Base-by-base conservation (phyloP, 2,113 vertebrate genomes). In the Melanostigma gelatinosum region DNA sequence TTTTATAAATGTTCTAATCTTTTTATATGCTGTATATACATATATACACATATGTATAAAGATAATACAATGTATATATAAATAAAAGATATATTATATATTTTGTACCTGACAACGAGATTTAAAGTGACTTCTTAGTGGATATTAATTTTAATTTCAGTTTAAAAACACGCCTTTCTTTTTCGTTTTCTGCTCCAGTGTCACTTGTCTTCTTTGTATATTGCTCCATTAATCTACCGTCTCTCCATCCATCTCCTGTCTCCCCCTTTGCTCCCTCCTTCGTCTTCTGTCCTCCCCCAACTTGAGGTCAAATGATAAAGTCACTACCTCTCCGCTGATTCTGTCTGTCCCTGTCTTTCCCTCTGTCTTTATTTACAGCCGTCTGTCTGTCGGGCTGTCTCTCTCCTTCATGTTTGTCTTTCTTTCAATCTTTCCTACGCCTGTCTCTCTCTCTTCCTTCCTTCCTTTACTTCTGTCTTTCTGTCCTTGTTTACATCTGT, bases 271-370 rank as follows among this genome's bases (percentile, higher is more conserved):
- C 54, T 57, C 62, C 63, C 5, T 29, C 65, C 20, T 11, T 54
- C 62, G 46, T 64, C 46, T 42, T 1, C 62, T n/a, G 29, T 50
- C 60, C 63, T 61, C 65, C 73, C 66, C 71, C 57, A 72, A 27
- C 60, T 50, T 48, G 22, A 64, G 78, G 72, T 89, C 83, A 80
- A 77, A 82, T 72, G 44, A 85, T 81, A 77, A 85, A 75, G 82
- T 81, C 79, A 83, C 72, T 55, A 50, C 63, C 46, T 75, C 52
- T 54, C 22, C 38, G 75, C 75, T 24, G 40, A 52, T 82, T 75
- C 48, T 44, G 13, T 24, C 40, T 6, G 22, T 18, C 24, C 24
- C 24, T 1, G 0, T 27, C 7, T 46, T 38, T 6, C 8, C 13
- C 18, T 50, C 6, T 27, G 42, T 13, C 40, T 24, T 9, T 40